Conservation (phyloP, 1,140 invertebrate genomes). For the Ceratitis capitata region DNA sequence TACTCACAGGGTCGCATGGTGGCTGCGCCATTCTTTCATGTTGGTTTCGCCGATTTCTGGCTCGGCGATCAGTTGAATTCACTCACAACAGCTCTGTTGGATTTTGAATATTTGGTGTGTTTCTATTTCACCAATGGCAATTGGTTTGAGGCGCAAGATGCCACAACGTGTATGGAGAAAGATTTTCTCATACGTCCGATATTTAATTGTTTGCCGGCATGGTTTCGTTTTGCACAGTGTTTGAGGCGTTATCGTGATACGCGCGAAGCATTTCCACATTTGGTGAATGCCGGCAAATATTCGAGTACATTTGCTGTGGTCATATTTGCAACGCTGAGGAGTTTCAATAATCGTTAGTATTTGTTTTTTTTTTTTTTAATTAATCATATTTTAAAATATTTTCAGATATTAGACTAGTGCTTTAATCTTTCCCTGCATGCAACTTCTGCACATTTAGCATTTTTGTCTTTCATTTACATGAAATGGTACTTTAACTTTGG, state of each 20-base stretch:
- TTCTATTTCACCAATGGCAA: constrained; percentile 81
- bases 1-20: constrained; percentile 84
- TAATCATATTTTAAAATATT: no score
- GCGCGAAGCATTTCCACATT: constrained; percentile 91
- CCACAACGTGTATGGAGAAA: constrained; percentile 72
- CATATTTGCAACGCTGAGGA: constrained; percentile 82
- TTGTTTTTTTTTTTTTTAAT: no score
- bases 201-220: constrained; percentile 92
- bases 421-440: no score
- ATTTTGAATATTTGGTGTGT: constrained; percentile 92
- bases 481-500: no score
- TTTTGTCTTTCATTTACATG: no score
- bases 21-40: constrained; percentile 93
- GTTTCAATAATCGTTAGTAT: constrained; percentile 71
- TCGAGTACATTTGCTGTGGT: constrained; percentile 97
- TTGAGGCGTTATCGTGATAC: constrained; percentile 91
- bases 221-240: constrained; percentile 98
- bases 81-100: constrained; percentile 86
- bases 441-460: no score
- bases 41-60: constrained; percentile 99
- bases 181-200: constrained; percentile 77
- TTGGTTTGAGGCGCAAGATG: constrained; percentile 73
- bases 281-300: constrained; percentile 98
- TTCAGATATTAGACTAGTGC: no score
- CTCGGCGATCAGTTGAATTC: constrained; percentile 98